Percentiles rank a stretch among this genome's conserved stretches.
Evolutionary conservation across 2,113 vertebrate genomes (phyloP).

Genomic region (Opisthocomus hoazin): DNA sequence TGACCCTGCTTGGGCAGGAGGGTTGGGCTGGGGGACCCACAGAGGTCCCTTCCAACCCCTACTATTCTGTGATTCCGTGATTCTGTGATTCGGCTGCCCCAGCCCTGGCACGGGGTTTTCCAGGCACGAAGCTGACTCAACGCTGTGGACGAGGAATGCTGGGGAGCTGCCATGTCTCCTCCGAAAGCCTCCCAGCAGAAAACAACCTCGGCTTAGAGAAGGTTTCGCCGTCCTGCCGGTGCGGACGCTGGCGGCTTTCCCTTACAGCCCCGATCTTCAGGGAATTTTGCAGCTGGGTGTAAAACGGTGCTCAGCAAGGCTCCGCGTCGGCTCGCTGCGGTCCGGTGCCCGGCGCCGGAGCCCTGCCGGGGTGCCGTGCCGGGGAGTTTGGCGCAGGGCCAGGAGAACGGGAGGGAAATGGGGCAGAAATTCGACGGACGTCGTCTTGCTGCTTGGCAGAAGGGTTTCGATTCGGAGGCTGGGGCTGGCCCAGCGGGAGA

Average conservation of each 20-base stretch:
- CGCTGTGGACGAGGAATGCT: not conserved
- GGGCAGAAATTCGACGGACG: not conserved
- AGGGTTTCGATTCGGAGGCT: not conserved
- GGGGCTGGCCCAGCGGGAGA: not conserved
- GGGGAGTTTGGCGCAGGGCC: not conserved
- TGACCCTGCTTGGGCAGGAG: too few relatives aligned
- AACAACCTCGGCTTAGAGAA: not conserved
- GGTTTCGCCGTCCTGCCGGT: not conserved
- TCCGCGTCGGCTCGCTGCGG: fast-evolving
- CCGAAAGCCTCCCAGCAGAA: not conserved
- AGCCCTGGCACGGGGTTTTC: not conserved
- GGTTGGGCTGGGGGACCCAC: too few relatives aligned
- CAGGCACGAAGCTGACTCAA: not conserved
- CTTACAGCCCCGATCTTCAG: not conserved
- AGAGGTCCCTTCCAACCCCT: too few relatives aligned
- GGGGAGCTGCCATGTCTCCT: not conserved
- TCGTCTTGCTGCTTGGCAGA: not conserved
- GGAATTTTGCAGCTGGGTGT: not conserved
- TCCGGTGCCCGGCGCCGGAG: too few relatives aligned
- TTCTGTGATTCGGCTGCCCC: not conserved
- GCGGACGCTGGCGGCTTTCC: not conserved
- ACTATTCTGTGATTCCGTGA: too few relatives aligned
- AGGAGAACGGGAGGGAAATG: not conserved
- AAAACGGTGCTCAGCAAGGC: not conserved
- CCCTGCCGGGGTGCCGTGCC: fast-evolving